phyloP scores from a whole-genome alignment of 2,113 vertebrate genomes.

The Numenius arquata region DNA sequence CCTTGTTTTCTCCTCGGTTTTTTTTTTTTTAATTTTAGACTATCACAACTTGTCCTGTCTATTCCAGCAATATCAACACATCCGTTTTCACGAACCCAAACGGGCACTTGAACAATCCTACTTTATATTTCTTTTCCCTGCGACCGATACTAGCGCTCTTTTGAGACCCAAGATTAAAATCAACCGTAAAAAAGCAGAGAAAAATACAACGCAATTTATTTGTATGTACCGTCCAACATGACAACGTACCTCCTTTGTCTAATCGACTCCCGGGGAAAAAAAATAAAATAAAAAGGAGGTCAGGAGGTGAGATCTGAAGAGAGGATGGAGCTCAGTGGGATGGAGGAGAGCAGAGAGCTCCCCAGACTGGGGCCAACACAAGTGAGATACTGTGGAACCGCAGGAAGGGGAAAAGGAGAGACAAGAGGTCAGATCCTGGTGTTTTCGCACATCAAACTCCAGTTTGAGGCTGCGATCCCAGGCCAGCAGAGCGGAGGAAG shows the following conservation, averaged over 20 bases:
- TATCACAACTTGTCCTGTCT: background rate
- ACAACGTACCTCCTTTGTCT: slow-evolving; percentile 46
- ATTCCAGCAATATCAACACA: background rate
- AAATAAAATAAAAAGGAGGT: background rate
- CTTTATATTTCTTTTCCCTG: background rate
- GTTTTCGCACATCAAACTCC: slow-evolving; percentile 37
- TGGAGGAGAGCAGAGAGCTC: slow-evolving; percentile 20
- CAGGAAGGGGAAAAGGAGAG: slow-evolving; percentile 55
- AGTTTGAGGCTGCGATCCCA: background rate
- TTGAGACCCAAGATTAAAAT: background rate
- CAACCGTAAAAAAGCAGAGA: background rate
- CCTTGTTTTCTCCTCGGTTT: background rate
- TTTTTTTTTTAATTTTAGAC: background rate
- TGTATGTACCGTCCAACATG: background rate
- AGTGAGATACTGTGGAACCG: slow-evolving; percentile 48
- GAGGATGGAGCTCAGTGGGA: slow-evolving; percentile 65
- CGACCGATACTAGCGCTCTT: background rate
- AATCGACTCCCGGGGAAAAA: background rate
- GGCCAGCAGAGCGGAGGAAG: background rate
- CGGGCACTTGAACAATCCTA: background rate
- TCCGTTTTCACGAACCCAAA: background rate
- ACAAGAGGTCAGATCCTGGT: slow-evolving; percentile 41
- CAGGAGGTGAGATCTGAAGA: slow-evolving; percentile 34
- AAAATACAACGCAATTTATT: slow-evolving; percentile 13
- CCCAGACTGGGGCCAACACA: background rate